Evolutionary conservation across 2,888 invertebrate genomes (phyloP).

Genomic region (Pinctada fucata): DNA sequence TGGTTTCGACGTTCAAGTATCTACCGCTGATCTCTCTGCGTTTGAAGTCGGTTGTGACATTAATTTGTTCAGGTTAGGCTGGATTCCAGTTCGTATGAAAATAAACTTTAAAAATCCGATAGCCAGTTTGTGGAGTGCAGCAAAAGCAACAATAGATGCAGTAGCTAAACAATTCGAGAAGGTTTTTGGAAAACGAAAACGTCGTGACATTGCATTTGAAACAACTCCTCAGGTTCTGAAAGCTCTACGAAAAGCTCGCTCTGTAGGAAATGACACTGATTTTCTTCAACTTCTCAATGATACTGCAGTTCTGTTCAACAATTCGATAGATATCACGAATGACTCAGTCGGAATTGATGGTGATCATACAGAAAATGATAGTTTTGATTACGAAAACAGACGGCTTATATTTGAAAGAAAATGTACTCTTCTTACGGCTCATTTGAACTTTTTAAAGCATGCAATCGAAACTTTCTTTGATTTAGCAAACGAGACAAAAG

Average conservation of each 20-base stretch:
- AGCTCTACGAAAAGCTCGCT: neutral
- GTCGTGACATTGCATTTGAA: conserved; percentile 10
- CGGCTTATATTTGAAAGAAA: neutral
- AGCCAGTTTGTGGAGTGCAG: conserved; percentile 1
- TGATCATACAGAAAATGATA: neutral
- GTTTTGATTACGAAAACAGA: neutral
- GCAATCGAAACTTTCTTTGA: neutral
- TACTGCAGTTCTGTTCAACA: neutral
- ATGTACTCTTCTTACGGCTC: neutral
- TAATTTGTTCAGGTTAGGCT: neutral
- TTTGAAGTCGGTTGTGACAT: conserved; percentile 14
- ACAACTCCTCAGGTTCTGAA: neutral
- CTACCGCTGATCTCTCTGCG: neutral
- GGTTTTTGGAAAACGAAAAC: neutral
- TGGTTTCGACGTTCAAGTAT: conserved; percentile 4
- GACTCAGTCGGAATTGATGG: too few relatives aligned
- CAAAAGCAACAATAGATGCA: neutral
- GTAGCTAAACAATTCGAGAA: neutral
- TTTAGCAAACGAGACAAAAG: conserved; percentile 2
- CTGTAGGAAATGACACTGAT: neutral
- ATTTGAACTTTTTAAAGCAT: neutral
- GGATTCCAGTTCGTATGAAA: neutral
- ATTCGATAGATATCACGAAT: neutral
- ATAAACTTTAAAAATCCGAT: conserved; percentile 12
- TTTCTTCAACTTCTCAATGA: neutral